A percentile compares a stretch with the other conserved stretches of the same genome.
Evolutionary conservation across 2,797 vertebrate genomes (phyloP).

Genomic region (Luscinia megarhynchos): DNA sequence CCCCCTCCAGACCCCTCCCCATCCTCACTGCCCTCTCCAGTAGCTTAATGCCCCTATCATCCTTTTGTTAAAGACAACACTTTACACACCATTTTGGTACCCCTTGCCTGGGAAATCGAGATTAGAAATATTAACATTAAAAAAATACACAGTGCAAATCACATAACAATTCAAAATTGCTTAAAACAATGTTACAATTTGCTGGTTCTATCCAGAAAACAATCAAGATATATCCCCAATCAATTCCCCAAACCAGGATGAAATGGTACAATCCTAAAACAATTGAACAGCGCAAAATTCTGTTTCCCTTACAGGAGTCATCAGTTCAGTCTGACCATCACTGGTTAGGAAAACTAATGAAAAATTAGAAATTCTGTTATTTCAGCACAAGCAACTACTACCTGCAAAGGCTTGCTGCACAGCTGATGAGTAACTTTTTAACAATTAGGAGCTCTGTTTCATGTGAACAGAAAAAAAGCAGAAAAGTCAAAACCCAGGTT

Average conservation of each 20-base stretch:
- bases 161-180: not conserved
- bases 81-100: not conserved
- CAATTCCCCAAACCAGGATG: not conserved
- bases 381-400: not conserved
- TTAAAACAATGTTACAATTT: not conserved
- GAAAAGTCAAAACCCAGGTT: not conserved
- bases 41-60: rapidly evolving
- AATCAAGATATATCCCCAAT: not conserved
- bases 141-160: not conserved
- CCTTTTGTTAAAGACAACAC: not conserved
- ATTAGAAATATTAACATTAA: not conserved
- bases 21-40: not conserved
- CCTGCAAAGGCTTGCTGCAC: not conserved
- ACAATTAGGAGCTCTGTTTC: not conserved
- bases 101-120: not conserved
- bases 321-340: not conserved
- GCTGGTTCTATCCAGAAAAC: not conserved
- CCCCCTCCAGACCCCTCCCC: not conserved
- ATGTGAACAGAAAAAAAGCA: not conserved
- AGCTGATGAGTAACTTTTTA: not conserved
- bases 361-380: not conserved
- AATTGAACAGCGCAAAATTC: not conserved
- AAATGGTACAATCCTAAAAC: not conserved
- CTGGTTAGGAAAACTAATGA: not conserved
- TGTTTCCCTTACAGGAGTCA: not conserved